Evolutionary conservation across 2,888 invertebrate species (phyloP).

Genomic region (Lithophane ornitopus): DNA sequence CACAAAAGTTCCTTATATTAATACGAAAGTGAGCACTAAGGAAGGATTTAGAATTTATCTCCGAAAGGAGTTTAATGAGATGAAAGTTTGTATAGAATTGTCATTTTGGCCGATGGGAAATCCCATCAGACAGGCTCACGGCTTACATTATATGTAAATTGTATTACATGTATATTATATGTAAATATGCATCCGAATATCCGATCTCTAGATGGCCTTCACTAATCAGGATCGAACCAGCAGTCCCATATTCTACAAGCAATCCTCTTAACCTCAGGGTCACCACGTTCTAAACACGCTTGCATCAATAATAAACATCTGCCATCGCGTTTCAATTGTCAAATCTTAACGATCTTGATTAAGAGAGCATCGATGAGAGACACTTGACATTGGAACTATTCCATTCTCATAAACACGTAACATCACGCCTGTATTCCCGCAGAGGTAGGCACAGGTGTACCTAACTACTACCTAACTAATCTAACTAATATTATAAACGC

Average conservation of each 20-base stretch:
- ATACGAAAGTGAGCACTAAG: neutral
- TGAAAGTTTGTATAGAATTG: neutral
- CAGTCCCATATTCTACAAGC: neutral
- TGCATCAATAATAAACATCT: conserved; percentile 25
- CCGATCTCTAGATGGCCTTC: neutral
- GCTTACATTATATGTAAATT: too few relatives aligned
- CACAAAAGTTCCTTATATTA: too few relatives aligned
- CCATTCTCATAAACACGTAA: neutral
- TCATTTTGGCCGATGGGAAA: neutral
- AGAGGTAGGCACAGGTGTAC: neutral
- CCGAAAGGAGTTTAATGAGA: too few relatives aligned
- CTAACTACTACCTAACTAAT: neutral
- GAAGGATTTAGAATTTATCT: neutral
- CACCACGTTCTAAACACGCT: neutral
- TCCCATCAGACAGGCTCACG: neutral
- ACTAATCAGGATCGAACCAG: neutral
- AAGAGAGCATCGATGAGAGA: neutral
- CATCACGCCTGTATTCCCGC: accelerated
- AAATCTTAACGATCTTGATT: conserved; percentile 18
- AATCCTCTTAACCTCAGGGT: too few relatives aligned
- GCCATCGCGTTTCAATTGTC: conserved; percentile 24
- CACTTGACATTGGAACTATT: conserved; percentile 7
- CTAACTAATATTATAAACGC: too few relatives aligned
- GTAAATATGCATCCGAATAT: neutral
- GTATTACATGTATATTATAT: too few relatives aligned